Conservation (phyloP, 2,113 vertebrate genomes). For the Perccottus glenii region DNA sequence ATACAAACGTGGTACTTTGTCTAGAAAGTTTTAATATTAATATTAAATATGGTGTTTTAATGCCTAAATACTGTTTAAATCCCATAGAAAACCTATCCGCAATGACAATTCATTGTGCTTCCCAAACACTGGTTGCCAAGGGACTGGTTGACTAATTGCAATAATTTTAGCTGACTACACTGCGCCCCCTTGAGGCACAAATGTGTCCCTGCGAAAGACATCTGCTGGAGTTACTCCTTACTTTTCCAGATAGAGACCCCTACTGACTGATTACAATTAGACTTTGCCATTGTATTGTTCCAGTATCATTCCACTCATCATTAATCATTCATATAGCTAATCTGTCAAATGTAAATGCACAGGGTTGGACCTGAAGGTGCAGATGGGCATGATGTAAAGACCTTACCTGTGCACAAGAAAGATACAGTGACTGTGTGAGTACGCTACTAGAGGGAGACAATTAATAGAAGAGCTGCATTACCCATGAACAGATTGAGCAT, state of each 20-base stretch:
- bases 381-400: background rate
- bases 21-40: no score
- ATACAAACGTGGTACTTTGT: no score
- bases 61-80: no score
- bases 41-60: no score
- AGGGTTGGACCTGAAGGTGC: no score
- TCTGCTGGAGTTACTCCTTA: no score
- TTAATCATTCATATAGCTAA: no score
- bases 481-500: slow-evolving; percentile 93
- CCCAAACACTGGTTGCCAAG: background rate
- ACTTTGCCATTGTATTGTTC: background rate
- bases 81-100: no score
- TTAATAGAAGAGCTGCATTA: slow-evolving; percentile 62
- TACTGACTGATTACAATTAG: no score
- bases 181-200: background rate
- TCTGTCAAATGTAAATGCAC: background rate
- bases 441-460: background rate
- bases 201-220: background rate
- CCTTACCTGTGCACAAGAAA: no score
- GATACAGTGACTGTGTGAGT: background rate
- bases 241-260: no score
- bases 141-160: background rate
- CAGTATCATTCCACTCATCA: no score
- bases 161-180: background rate
- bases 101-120: background rate